Evolutionary conservation across 2,113 vertebrate species (phyloP).

Genomic region (Phaetusa simplex): DNA sequence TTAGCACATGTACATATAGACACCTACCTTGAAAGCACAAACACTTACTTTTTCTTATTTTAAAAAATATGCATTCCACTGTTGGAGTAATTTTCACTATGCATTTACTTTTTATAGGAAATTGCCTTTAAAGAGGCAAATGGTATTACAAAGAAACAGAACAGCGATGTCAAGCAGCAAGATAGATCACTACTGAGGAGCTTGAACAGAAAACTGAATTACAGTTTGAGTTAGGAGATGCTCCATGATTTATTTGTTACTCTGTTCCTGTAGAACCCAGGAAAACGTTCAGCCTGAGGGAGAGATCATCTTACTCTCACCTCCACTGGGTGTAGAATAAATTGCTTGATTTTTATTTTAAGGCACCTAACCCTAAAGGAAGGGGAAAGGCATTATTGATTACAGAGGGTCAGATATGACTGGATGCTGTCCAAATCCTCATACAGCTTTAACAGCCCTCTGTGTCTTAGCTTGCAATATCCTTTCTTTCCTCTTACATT

Average conservation of each 20-base stretch:
- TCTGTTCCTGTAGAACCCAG: background rate
- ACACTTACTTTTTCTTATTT: background rate
- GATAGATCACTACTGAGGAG: background rate
- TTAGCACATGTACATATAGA: background rate
- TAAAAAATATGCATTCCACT: background rate
- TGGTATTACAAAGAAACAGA: background rate
- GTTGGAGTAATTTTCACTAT: background rate
- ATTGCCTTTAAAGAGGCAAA: background rate
- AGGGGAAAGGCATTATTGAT: background rate
- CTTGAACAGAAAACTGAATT: slow-evolving; percentile 33
- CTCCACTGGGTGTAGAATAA: background rate
- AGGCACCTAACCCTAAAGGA: background rate
- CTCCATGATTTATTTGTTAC: background rate
- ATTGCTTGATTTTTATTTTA: background rate
- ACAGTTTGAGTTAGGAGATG: background rate
- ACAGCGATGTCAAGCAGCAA: background rate
- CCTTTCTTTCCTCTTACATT: background rate
- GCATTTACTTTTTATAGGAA: background rate
- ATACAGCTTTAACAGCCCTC: background rate
- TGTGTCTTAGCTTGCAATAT: background rate
- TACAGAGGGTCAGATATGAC: background rate
- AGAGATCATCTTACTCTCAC: background rate
- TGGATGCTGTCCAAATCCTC: background rate
- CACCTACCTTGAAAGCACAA: background rate
- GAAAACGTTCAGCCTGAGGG: slow-evolving; percentile 20